phyloP scores from a whole-genome alignment of 2,113 vertebrate genomes.

The Halichoerus grypus region DNA sequence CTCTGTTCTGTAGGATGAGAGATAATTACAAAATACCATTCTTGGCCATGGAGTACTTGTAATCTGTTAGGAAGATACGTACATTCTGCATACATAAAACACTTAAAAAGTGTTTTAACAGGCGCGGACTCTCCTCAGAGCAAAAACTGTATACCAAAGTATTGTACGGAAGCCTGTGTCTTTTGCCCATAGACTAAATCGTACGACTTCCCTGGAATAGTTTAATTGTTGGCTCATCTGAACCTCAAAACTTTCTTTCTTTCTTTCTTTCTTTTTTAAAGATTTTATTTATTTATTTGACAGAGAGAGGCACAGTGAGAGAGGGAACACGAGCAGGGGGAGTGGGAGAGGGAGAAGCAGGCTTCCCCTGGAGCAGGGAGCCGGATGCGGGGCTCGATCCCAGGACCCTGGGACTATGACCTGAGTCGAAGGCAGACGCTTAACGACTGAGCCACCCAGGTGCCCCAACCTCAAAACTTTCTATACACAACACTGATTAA shows the following conservation, averaged over 20 bases:
- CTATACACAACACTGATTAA: background rate
- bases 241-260: background rate
- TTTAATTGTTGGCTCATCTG: background rate
- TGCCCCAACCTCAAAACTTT: background rate
- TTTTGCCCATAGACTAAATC: conserved; percentile 3
- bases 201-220: background rate
- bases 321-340: no score
- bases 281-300: no score
- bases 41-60: background rate
- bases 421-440: no score
- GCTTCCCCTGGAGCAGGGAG: no score
- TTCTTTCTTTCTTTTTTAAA: no score
- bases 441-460: no score
- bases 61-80: background rate
- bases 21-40: background rate
- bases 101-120: background rate
- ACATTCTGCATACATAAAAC: background rate
- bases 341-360: no score
- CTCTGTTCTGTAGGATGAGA: background rate
- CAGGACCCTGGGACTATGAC: no score
- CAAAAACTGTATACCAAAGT: background rate
- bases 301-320: no score
- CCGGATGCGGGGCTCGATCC: no score
- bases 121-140: background rate
- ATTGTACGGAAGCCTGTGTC: background rate